phyloP scores from a whole-genome alignment of 1,140 invertebrate genomes.

The Drosophila miranda region DNA sequence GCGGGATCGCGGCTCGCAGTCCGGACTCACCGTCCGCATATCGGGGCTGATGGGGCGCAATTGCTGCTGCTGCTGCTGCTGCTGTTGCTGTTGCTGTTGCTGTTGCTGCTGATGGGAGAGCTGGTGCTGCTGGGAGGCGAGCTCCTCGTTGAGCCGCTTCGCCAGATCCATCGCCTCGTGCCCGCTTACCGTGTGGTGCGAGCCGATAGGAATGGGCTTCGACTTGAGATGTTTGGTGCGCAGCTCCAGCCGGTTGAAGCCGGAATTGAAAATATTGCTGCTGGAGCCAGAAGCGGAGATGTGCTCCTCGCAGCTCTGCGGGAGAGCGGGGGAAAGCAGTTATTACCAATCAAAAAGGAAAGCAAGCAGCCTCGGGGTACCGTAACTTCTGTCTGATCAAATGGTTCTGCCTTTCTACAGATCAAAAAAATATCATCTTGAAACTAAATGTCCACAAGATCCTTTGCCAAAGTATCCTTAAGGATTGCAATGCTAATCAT shows the following conservation, averaged over 20 bases:
- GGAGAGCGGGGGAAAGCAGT: neutral
- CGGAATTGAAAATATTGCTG: constrained; percentile 28
- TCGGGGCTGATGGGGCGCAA: constrained; percentile 80
- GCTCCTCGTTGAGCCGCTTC: constrained; percentile 87
- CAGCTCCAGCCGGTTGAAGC: constrained; percentile 60
- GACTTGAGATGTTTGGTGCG: constrained; percentile 80
- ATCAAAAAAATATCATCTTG: too few species aligned
- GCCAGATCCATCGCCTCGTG: constrained; percentile 90
- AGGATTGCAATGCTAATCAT: too few species aligned
- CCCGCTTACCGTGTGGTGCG: constrained; percentile 88
- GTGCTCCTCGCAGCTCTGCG: neutral
- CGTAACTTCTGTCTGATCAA: too few species aligned
- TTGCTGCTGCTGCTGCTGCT: constrained; percentile 39
- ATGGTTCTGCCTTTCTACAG: too few species aligned
- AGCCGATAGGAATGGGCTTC: constrained; percentile 88
- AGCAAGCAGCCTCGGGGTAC: too few species aligned
- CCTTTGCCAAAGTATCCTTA: too few species aligned
- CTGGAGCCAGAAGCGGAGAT: constrained; percentile 25
- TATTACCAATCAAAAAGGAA: too few species aligned
- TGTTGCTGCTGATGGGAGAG: constrained; percentile 82
- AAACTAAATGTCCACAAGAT: too few species aligned
- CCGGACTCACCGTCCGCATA: constrained; percentile 82
- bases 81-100: constrained; percentile 15
- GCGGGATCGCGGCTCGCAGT: constrained; percentile 85
- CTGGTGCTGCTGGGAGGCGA: constrained; percentile 84